These are phyloP conservation scores for Conistra vaccinii DNA, from an alignment of 2,888 invertebrate species.

Conservation along the genomic window DNA sequence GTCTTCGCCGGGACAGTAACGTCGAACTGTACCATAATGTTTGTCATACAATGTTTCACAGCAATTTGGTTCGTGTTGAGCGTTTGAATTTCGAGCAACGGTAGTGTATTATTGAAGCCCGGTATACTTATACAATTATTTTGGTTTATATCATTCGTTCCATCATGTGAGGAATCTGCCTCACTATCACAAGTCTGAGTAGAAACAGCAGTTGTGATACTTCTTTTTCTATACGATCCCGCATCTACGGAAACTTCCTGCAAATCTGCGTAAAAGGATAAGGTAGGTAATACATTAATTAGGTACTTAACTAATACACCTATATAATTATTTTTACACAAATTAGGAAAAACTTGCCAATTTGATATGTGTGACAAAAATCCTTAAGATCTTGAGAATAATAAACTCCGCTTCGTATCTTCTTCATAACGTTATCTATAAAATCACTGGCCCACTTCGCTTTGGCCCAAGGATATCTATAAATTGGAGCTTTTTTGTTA, in stretches of 20 bases:
- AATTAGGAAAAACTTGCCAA: constrained; percentile 56
- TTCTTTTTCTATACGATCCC: not conserved
- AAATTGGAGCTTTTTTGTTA: constrained; percentile 32
- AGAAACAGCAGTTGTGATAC: constrained; percentile 8
- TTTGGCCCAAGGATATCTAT: constrained; percentile 75
- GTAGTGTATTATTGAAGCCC: constrained; percentile 77
- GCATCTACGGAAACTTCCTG: constrained; percentile 76
- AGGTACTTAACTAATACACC: not conserved
- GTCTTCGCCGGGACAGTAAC: constrained; percentile 72
- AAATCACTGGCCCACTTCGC: constrained; percentile 83
- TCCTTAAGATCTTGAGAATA: constrained; percentile 74
- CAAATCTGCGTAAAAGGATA: constrained; percentile 33
- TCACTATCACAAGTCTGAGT: constrained; percentile 37
- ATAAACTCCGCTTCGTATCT: constrained; percentile 82
- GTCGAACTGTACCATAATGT: constrained; percentile 83
- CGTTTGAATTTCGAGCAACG: constrained; percentile 76
- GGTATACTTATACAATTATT: constrained; percentile 69
- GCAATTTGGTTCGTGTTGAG: constrained; percentile 78
- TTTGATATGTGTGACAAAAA: constrained; percentile 27
- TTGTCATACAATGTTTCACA: constrained; percentile 81
- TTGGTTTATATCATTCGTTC: constrained; percentile 43
- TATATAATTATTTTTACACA: not conserved
- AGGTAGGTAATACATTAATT: not conserved
- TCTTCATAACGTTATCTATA: constrained; percentile 84
- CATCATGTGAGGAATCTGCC: constrained; percentile 47